Evolutionary conservation across 2,113 vertebrate species (phyloP).

Genomic region (Peromyscus maniculatus): DNA sequence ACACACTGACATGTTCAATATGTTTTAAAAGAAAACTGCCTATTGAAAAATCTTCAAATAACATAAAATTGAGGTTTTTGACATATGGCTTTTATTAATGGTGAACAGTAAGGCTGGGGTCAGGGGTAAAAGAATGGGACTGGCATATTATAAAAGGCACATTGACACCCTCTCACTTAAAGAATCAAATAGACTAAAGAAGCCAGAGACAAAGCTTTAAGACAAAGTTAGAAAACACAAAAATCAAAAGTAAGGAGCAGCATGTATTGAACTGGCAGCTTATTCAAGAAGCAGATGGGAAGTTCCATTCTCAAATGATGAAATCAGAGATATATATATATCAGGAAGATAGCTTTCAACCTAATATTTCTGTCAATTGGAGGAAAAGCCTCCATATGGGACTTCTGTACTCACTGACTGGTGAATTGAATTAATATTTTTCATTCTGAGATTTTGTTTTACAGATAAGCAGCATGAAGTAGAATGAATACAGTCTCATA

Average conservation of each 20-base stretch:
- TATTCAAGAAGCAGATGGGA: conserved; percentile 30
- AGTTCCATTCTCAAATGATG: conserved; percentile 11
- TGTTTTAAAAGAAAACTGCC: conserved; percentile 34
- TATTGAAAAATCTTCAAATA: conserved; percentile 53
- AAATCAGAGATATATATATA: not conserved
- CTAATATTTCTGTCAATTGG: conserved; percentile 30
- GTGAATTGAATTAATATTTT: conserved; percentile 41
- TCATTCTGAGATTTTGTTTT: conserved; percentile 51
- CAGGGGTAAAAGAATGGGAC: not conserved
- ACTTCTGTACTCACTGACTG: conserved; percentile 12
- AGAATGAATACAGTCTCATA: not conserved
- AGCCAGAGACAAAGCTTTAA: not conserved
- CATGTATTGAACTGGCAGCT: conserved; percentile 15
- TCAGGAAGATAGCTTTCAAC: not conserved
- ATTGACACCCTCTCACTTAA: conserved; percentile 15
- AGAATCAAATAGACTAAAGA: not conserved
- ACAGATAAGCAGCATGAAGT: not conserved
- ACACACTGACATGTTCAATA: conserved; percentile 2
- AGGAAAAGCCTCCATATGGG: not conserved
- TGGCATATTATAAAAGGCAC: not conserved
- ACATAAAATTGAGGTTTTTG: not conserved
- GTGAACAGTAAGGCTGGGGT: not conserved
- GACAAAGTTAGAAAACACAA: conserved; percentile 11
- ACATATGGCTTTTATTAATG: conserved; percentile 37
- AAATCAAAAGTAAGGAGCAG: conserved; percentile 31